Conservation (phyloP, 2,888 invertebrate genomes). For the Stomorhina lunata region DNA sequence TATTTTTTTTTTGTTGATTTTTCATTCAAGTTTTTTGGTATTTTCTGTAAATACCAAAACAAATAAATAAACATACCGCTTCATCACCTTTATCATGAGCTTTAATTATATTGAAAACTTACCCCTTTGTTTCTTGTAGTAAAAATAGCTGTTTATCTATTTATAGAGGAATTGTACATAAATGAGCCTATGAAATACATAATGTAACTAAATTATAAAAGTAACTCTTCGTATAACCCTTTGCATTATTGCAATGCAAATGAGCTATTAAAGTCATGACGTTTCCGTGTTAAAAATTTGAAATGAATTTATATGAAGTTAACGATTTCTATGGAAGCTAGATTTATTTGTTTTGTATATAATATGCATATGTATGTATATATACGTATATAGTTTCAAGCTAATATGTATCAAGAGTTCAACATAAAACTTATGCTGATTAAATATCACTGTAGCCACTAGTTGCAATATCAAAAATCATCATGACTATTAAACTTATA, state of each 20-base stretch:
- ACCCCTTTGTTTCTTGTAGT: too few relatives aligned
- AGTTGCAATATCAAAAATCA: conserved; percentile 20
- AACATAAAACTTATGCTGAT: not conserved
- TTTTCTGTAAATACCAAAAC: conserved; percentile 33
- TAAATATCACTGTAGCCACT: conserved; percentile 16
- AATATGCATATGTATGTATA: not conserved
- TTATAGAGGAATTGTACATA: too few relatives aligned
- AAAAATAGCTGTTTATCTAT: too few relatives aligned
- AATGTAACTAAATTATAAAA: too few relatives aligned
- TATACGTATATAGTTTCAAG: not conserved
- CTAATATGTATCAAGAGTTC: too few relatives aligned
- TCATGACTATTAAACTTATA: conserved; percentile 3
- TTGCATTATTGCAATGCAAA: too few relatives aligned
- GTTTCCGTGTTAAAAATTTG: conserved; percentile 4
- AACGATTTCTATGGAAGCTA: not conserved
- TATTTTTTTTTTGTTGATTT: not conserved
- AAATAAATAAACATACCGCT: conserved; percentile 53
- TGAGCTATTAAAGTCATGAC: not conserved
- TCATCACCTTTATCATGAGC: conserved; percentile 55
- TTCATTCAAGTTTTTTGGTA: not conserved
- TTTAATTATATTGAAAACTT: conserved; percentile 45
- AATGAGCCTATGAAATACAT: too few relatives aligned
- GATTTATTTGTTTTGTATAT: too few relatives aligned
- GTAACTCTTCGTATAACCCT: too few relatives aligned
- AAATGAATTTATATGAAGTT: conserved; percentile 27